Conservation (phyloP, 2,888 invertebrate species). For the Melanchra persicariae region DNA sequence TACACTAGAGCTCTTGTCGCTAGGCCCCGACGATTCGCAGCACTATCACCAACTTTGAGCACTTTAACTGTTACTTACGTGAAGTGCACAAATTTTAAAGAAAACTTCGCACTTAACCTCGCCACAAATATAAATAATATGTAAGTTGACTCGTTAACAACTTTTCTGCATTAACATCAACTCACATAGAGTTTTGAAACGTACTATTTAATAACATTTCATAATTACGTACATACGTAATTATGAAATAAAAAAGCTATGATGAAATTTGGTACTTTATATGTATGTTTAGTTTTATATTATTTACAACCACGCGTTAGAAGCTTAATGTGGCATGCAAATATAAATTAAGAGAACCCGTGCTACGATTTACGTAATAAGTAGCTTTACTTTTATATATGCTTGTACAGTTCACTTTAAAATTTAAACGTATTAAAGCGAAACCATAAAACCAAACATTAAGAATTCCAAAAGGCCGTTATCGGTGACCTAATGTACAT, state of each 20-base stretch:
- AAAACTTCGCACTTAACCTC: slow-evolving; percentile 45
- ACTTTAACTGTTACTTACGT: slow-evolving; percentile 41
- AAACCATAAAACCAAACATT: slow-evolving; percentile 50
- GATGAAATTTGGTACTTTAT: not conserved
- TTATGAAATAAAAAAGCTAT: not conserved
- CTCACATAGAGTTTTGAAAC: slow-evolving; percentile 23
- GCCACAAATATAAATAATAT: slow-evolving; percentile 52
- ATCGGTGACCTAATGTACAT: slow-evolving; percentile 44
- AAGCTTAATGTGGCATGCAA: not conserved
- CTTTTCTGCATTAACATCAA: slow-evolving; percentile 34
- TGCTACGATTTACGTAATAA: not conserved
- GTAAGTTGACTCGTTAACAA: slow-evolving; percentile 37
- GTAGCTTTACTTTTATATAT: not conserved
- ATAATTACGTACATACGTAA: not conserved
- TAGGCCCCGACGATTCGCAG: slow-evolving; percentile 23
- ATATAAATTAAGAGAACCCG: not conserved
- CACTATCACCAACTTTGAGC: slow-evolving; percentile 52
- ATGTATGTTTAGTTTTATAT: not conserved
- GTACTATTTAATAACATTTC: not conserved
- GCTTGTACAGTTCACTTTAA: slow-evolving; percentile 13
- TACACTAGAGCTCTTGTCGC: slow-evolving; percentile 8
- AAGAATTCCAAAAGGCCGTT: slow-evolving; percentile 42
- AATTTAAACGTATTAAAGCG: slow-evolving; percentile 39
- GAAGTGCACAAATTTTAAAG: slow-evolving; percentile 53
- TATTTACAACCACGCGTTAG: not conserved